phyloP scores from a whole-genome alignment of 37 sponge, comb jelly and placozoan species.

The Hexactinellida sp. region DNA sequence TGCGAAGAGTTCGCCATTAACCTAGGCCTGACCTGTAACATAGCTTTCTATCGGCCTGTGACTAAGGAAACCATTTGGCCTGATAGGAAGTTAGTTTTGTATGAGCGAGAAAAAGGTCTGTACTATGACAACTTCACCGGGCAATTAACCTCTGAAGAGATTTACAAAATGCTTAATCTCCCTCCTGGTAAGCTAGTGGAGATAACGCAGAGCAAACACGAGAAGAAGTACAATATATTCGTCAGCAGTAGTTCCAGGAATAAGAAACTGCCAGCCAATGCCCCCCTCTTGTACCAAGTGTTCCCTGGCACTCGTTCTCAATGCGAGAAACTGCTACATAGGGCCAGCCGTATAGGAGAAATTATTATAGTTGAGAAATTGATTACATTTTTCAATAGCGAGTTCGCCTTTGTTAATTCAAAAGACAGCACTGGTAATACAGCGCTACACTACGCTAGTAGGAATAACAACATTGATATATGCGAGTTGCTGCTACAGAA shows the following conservation, averaged over 20 bases:
- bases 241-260: not conserved
- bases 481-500: conserved; percentile 36
- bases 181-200: conserved; percentile 44
- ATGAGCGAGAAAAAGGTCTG: conserved; percentile 28
- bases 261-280: not conserved
- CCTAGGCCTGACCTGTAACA: conserved; percentile 45
- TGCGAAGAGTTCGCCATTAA: conserved; percentile 38
- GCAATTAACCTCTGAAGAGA: conserved; percentile 22
- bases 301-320: conserved; percentile 62
- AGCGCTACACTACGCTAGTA: not conserved
- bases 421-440: conserved; percentile 17
- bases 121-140: conserved; percentile 66
- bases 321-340: conserved; percentile 47
- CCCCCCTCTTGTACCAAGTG: conserved; percentile 52
- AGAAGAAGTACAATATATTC: conserved; percentile 18
- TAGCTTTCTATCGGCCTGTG: conserved; percentile 50
- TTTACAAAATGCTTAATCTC: conserved; percentile 40
- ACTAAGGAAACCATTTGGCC: conserved; percentile 56
- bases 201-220: conserved; percentile 31
- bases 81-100: conserved; percentile 43
- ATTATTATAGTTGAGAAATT: conserved; percentile 50
- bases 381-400: conserved; percentile 29
- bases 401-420: conserved; percentile 25
- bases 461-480: not conserved
- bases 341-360: conserved; percentile 51